phyloP scores from a whole-genome alignment of 2,113 vertebrate genomes.

The Pheucticus melanocephalus region DNA sequence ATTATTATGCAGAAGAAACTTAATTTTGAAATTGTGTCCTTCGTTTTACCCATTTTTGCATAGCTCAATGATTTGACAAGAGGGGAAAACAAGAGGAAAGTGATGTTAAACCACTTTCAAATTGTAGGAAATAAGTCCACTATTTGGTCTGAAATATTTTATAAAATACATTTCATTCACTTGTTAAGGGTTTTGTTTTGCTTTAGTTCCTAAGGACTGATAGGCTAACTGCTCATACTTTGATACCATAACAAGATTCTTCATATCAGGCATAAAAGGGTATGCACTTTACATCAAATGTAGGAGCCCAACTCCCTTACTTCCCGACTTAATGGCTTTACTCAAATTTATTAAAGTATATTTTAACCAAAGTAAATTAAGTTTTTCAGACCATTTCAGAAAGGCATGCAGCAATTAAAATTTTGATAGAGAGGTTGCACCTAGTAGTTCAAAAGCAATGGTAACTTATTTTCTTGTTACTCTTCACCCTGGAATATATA shows the following conservation, averaged over 20 bases:
- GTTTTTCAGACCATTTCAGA: not conserved
- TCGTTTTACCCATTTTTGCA: not conserved
- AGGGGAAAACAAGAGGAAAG: not conserved
- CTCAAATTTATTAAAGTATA: not conserved
- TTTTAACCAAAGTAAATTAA: not conserved
- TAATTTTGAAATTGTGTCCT: not conserved
- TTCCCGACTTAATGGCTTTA: not conserved
- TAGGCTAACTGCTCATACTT: not conserved
- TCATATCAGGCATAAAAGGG: not conserved
- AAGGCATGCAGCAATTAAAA: not conserved
- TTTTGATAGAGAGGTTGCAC: not conserved
- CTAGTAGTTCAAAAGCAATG: not conserved
- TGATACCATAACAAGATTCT: not conserved
- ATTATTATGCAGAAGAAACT: not conserved
- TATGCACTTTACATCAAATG: not conserved
- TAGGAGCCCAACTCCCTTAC: not conserved
- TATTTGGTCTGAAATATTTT: not conserved
- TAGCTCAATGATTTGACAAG: not conserved
- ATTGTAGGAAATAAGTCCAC: not conserved
- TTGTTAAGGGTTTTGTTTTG: not conserved
- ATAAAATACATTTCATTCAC: not conserved
- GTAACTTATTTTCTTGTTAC: not conserved
- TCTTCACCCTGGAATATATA: not conserved
- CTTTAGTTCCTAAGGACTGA: not conserved
- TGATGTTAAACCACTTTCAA: not conserved